These are phyloP conservation scores for Formicarius rufipectus DNA, from an alignment of 2,113 vertebrate species.

Conservation along the genomic window DNA sequence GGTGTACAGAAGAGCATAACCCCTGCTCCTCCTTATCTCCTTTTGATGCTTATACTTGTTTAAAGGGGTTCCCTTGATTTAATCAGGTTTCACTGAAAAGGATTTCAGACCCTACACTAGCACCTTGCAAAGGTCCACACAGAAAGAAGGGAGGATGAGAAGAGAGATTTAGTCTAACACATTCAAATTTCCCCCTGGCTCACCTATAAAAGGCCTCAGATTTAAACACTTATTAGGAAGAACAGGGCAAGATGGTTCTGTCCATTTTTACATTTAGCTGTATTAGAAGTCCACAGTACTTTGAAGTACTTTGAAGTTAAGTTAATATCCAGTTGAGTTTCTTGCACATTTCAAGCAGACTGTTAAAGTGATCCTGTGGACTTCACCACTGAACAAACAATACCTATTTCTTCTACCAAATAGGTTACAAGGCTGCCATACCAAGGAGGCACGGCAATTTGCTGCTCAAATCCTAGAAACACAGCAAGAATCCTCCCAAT, in stretches of 20 bases:
- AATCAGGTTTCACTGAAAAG: neutral
- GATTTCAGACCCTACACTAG: neutral
- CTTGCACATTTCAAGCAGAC: neutral
- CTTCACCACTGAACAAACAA: neutral
- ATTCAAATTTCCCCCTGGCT: neutral
- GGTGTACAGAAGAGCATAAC: neutral
- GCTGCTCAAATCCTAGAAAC: neutral
- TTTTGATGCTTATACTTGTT: neutral
- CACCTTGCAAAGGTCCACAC: neutral
- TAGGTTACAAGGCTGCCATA: neutral
- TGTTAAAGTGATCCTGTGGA: neutral
- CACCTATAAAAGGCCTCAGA: neutral
- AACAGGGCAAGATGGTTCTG: neutral
- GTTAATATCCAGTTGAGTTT: neutral
- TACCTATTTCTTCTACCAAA: neutral
- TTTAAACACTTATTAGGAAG: neutral
- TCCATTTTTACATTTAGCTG: neutral
- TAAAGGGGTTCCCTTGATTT: neutral
- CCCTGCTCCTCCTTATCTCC: neutral
- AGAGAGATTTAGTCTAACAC: neutral
- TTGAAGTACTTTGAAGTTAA: neutral
- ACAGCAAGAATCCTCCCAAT: neutral
- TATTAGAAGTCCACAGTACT: neutral
- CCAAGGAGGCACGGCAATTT: neutral
- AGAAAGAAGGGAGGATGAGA: neutral